phyloP scores from a whole-genome alignment of 35 echinoderm and acorn worm genomes.

The Diadema setosum region DNA sequence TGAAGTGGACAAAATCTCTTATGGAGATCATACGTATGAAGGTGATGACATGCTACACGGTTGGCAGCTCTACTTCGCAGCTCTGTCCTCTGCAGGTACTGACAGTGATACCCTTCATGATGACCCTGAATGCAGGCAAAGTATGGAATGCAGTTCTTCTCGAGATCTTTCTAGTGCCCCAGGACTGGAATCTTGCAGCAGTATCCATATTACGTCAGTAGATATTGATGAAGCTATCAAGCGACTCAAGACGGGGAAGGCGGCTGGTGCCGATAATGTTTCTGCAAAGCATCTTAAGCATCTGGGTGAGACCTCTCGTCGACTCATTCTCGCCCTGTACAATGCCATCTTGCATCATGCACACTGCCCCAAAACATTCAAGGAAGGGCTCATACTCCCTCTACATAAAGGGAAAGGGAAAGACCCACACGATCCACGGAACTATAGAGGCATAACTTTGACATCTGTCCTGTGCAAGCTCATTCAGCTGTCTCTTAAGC shows the following conservation, averaged over 20 bases:
- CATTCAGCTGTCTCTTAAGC: neutral
- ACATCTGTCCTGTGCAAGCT: neutral
- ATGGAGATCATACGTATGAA: neutral
- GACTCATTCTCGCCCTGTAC: neutral
- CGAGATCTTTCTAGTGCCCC: neutral
- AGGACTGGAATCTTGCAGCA: neutral
- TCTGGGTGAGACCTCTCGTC: neutral
- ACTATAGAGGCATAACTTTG: conserved; percentile 1
- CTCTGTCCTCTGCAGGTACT: neutral
- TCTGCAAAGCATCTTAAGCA: neutral
- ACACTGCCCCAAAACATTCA: neutral
- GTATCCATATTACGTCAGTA: neutral
- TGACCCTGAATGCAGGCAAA: neutral
- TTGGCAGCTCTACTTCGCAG: neutral
- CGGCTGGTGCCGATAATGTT: neutral
- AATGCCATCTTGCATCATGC: neutral
- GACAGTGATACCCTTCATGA: neutral
- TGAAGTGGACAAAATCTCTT: neutral
- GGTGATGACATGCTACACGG: neutral
- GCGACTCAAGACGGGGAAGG: neutral
- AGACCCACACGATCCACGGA: neutral
- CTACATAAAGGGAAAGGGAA: neutral
- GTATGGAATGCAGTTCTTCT: neutral
- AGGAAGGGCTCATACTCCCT: neutral
- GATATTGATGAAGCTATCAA: neutral